These are phyloP conservation scores for Hirundichthys speculiger DNA, from an alignment of 2,113 vertebrate genomes.

Conservation along the genomic window DNA sequence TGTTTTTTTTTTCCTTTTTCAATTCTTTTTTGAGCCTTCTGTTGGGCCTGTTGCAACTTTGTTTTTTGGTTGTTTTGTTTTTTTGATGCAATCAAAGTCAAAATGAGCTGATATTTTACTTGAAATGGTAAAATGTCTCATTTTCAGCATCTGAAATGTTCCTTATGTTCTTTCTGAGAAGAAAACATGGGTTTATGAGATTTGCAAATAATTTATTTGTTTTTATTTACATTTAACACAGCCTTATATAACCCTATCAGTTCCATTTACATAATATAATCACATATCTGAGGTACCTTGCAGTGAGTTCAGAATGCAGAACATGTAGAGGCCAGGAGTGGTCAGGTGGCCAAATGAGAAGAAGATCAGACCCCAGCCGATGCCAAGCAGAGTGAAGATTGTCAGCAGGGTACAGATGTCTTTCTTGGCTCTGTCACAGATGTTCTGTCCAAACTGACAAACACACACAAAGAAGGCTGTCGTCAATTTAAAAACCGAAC, in stretches of 20 bases:
- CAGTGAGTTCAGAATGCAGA: constrained; percentile 67
- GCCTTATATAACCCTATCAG: neutral
- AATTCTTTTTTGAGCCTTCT: no score
- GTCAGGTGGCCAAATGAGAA: constrained; percentile 52
- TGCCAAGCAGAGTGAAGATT: constrained; percentile 58
- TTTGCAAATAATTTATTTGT: no score
- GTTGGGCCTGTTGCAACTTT: no score
- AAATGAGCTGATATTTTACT: no score
- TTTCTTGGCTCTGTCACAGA: constrained; percentile 19
- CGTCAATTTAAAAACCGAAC: neutral
- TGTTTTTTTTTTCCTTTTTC: no score
- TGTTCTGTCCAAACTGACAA: constrained; percentile 23
- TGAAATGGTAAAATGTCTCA: no score
- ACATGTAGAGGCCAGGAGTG: constrained; percentile 55
- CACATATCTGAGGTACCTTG: constrained; percentile 47
- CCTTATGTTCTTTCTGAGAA: no score
- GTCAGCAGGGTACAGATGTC: constrained; percentile 53
- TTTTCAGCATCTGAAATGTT: no score
- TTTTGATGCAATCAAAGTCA: no score
- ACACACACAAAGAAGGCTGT: neutral
- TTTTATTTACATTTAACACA: no score
- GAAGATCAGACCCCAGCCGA: constrained; percentile 65
- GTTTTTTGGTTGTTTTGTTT: no score
- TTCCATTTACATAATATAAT: neutral
- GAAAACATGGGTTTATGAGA: no score